Evolutionary conservation across 2,113 vertebrate genomes (phyloP), one percentile per base, ranked within the genome.

Genomic region (Scytalopus superciliaris): DNA sequence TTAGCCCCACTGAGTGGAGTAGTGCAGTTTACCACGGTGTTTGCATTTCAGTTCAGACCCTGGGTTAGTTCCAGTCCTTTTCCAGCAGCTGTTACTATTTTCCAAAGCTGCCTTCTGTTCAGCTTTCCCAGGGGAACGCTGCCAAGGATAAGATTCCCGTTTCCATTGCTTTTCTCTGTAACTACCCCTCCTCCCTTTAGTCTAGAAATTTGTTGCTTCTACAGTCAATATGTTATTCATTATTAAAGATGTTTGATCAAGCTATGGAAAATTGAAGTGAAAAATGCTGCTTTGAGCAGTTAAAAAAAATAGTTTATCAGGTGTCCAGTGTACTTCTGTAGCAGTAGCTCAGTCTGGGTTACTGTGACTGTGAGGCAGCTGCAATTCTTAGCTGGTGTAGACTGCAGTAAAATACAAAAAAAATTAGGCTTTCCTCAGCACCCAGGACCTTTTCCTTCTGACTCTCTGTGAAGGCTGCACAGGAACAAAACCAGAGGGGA

Each of bases 91-190:
- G 92, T 94, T 96, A 94, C 90, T 96, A 81, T 94, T 96, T 94
- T 96, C 93, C 87, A 93, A 85, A 88, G 85, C 92, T 94, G 92
- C 95, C 92, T 95, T 96, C 92, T 96, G 95, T 87, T 95, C 94
- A 96, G 85, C 79, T 90, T 96, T 96, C 92, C 85, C 79, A 92
- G 79, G 57, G 90, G 83, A 94, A 30, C 56, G 80, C 95, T 93
- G 93, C 94, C 94, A 96, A 94, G 72, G 85, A 72, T 68, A 92
- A 92, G 88, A 87, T 90, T 93, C 92, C 93, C 56, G 72, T 81
- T 91, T 96, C 60, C 44, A 89, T 63, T 75, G 73, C 94, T 93
- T 77, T 93, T 88, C 37, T 79, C 35, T 85, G 12, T 57, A 80
- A 74, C 63, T 70, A 21, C 42, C 24, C 42, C 47, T 86, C 85